These are phyloP conservation scores for Chrysina gloriosa DNA, from an alignment of 2,888 invertebrate genomes.

Conservation along the genomic window DNA sequence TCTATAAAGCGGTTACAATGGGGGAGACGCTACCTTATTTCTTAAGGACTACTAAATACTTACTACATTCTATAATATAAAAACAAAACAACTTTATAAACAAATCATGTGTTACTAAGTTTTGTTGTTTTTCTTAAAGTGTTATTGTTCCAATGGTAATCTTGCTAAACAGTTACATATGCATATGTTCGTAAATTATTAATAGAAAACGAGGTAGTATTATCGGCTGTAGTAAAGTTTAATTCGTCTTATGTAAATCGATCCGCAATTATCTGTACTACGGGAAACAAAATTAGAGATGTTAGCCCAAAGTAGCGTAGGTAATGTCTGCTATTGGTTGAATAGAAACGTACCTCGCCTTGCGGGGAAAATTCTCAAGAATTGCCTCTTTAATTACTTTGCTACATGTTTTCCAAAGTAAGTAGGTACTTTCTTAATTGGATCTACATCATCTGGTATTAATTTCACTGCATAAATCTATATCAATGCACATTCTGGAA, in stretches of 20 bases:
- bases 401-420: slow-evolving; percentile 1
- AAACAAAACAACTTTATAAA: no score
- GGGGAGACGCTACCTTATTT: no score
- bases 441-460: no score
- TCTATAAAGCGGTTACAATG: no score
- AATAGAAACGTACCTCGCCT: slow-evolving; percentile 4
- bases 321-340: background rate
- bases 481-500: no score
- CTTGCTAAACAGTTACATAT: background rate
- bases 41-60: no score
- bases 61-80: no score
- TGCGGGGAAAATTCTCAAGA: slow-evolving; percentile 8
- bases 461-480: no score
- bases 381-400: slow-evolving; percentile 16
- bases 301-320: no score
- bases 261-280: slow-evolving; percentile 12
- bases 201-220: slow-evolving; percentile 1
- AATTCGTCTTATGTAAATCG: slow-evolving; percentile 7
- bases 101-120: no score
- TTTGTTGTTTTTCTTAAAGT: no score
- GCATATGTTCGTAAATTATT: slow-evolving; percentile 1
- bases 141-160: background rate
- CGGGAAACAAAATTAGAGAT: background rate
- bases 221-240: slow-evolving; percentile 9
- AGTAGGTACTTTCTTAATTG: no score